Evolutionary conservation across 2,113 vertebrate genomes (phyloP).

Genomic region (Okapia johnstoni): DNA sequence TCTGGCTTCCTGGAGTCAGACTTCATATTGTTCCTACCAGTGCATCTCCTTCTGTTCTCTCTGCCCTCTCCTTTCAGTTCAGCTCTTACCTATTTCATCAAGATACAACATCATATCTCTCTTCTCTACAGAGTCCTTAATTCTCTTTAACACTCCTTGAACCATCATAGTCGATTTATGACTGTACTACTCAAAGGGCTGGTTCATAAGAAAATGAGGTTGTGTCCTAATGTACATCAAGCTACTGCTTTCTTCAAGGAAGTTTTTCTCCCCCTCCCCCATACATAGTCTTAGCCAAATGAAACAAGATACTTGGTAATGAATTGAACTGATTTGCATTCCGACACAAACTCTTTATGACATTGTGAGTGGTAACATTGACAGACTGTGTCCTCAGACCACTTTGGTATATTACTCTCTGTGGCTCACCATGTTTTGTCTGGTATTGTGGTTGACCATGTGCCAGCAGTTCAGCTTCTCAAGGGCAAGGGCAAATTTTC

Average conservation of each 20-base stretch:
- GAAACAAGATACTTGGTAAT: neutral
- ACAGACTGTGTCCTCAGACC: neutral
- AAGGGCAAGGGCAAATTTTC: neutral
- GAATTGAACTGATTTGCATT: neutral
- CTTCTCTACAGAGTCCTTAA: neutral
- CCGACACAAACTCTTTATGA: neutral
- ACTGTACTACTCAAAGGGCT: neutral
- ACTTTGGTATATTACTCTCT: neutral
- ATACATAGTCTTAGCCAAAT: neutral
- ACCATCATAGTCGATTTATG: neutral
- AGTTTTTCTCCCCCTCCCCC: neutral
- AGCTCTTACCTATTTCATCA: neutral
- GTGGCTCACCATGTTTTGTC: neutral
- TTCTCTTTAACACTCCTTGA: neutral
- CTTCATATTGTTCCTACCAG: neutral
- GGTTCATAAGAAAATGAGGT: neutral
- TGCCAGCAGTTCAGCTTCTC: neutral
- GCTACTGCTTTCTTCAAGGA: neutral
- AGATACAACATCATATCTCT: neutral
- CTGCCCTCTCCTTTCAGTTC: neutral
- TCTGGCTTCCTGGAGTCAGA: neutral
- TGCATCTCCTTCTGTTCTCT: neutral
- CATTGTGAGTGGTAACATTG: neutral
- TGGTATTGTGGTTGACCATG: neutral
- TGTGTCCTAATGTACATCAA: neutral